Percentiles rank a stretch among this genome's conserved stretches.
Conservation (phyloP, 2,888 invertebrate genomes). For the Drosophila testacea region DNA sequence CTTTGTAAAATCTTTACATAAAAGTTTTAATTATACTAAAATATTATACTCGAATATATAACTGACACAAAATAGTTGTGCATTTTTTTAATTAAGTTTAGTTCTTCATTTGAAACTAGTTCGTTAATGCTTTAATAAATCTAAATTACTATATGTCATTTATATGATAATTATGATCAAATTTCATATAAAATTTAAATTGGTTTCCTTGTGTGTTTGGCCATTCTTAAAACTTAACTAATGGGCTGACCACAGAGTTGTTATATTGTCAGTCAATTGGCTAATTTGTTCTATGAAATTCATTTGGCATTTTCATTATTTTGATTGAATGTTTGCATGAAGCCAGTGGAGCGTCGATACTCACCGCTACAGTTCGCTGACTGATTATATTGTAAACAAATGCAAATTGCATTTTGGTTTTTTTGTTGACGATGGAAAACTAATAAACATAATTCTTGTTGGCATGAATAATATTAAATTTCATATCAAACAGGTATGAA, state of each 20-base stretch:
- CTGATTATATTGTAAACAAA: constrained; percentile 63
- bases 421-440: constrained; percentile 32
- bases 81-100: too few relatives aligned
- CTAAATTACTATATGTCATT: constrained; percentile 22
- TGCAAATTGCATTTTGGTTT: constrained; percentile 60
- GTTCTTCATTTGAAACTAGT: neutral
- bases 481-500: constrained; percentile 16
- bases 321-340: constrained; percentile 68
- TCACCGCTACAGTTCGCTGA: constrained; percentile 26
- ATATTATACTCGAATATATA: too few relatives aligned
- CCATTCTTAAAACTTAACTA: constrained; percentile 21
- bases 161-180: constrained; percentile 12
- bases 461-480: constrained; percentile 38
- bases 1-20: neutral
- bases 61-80: too few relatives aligned
- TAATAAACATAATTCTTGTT: constrained; percentile 56
- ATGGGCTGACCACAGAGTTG: constrained; percentile 36
- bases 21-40: too few relatives aligned
- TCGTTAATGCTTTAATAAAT: constrained; percentile 2
- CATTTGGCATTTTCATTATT: constrained; percentile 57
- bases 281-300: constrained; percentile 54
- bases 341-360: constrained; percentile 7
- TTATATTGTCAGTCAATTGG: constrained; percentile 61
- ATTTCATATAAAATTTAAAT: constrained; percentile 34
- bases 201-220: constrained; percentile 16